Evolutionary conservation across 2,888 invertebrate genomes (phyloP).

Genomic region (Steromphala cineraria): DNA sequence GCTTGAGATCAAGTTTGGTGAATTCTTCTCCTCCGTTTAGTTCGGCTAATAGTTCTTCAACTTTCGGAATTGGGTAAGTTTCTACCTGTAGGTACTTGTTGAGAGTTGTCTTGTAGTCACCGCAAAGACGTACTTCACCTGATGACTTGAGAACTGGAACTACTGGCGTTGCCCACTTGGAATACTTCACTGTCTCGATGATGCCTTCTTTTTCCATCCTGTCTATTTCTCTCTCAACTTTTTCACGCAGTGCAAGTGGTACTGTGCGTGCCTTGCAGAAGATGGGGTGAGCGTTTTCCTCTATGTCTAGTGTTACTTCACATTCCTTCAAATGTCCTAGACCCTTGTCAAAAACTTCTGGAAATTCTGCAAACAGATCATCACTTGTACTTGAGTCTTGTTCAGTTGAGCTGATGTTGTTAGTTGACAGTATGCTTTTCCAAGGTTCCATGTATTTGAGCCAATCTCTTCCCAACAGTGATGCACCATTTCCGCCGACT

Average conservation of each 20-base stretch:
- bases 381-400: no score
- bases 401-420: no score
- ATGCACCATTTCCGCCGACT: no score
- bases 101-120: constrained; percentile 44
- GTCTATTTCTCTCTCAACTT: background rate
- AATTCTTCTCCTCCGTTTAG: constrained; percentile 32
- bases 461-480: no score
- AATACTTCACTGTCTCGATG: background rate
- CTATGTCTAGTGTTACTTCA: no score
- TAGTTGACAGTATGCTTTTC: no score
- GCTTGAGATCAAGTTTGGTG: constrained; percentile 30
- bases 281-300: no score
- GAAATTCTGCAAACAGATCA: no score
- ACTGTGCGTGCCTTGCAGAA: no score
- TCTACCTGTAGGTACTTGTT: constrained; percentile 48
- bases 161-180: constrained; percentile 18
- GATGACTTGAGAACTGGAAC: background rate
- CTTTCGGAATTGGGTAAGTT: constrained; percentile 43
- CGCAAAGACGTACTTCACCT: constrained; percentile 38
- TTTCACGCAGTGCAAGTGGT: background rate
- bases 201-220: background rate
- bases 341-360: no score
- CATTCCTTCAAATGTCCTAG: no score
- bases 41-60: constrained; percentile 44
- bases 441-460: no score